Percentiles rank a stretch among this genome's conserved stretches.
These are phyloP conservation scores for Melieria picta DNA, from an alignment of 2,888 invertebrate genomes.

Conservation along the genomic window DNA sequence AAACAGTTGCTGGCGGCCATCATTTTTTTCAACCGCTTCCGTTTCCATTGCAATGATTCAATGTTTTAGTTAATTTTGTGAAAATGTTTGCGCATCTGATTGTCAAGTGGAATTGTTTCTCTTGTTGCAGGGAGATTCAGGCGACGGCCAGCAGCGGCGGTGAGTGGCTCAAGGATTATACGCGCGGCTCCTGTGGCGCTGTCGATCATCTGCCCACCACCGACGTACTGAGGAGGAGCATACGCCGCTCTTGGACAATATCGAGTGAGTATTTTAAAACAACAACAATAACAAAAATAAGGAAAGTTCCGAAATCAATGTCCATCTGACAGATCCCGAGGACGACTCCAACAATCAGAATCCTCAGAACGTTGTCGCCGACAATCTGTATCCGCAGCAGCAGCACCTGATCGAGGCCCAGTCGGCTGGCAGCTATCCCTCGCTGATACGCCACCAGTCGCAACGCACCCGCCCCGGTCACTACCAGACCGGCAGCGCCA, in stretches of 20 bases:
- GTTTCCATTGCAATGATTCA: no score
- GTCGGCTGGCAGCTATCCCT: constrained; percentile 61
- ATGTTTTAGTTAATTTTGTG: constrained; percentile 28
- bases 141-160: constrained; percentile 69
- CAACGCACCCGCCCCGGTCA: constrained; percentile 46
- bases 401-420: constrained; percentile 71
- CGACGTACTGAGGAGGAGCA: constrained; percentile 74
- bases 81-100: constrained; percentile 48
- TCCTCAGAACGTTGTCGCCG: constrained; percentile 62
- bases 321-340: constrained; percentile 57
- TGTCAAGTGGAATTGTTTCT: constrained; percentile 57
- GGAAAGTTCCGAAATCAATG: neutral
- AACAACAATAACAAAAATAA: constrained; percentile 1
- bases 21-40: neutral
- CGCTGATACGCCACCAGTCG: constrained; percentile 55
- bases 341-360: constrained; percentile 61
- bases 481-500: constrained; percentile 54
- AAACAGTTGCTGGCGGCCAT: neutral
- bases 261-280: constrained; percentile 69
- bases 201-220: constrained; percentile 69
- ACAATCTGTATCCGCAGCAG: constrained; percentile 67
- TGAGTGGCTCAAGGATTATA: constrained; percentile 76
- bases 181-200: constrained; percentile 68
- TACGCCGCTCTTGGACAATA: constrained; percentile 78
- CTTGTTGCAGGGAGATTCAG: constrained; percentile 74